Base-by-base conservation (phyloP, 2,797 vertebrate species). In the Bufotes viridis region DNA sequence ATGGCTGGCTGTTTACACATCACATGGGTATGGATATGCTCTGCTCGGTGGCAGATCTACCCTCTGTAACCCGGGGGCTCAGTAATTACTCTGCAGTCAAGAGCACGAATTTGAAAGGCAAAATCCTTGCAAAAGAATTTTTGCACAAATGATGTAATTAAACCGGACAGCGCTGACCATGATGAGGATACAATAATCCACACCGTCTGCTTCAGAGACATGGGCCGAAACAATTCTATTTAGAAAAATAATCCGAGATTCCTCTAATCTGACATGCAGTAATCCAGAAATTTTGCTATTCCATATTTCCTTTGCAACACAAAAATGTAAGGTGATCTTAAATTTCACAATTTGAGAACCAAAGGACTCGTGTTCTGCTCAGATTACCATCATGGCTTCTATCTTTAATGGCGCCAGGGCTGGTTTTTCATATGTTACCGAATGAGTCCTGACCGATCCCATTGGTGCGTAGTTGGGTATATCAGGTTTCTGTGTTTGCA, bases 1-100 rank as follows among this genome's bases (percentile, higher is more conserved):
- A 87, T 82, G 79, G 69, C 53, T 1, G 78, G 12, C 67, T 87
- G 86, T 82, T 82, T 70, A 87, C 42, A 74, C 78, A 81, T 74
- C 24, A 63, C 26, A 78, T 87, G 29, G 67, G 72, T 81, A 74
- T 11, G 51, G 85, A 81, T 58, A 26, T 14, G 57, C 42, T 81
- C 67, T 49, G 70, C 78, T 15, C 51, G 0, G 51, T 42, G 24
- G 26, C 65, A 61, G 55, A 24, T 70, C 34, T 86, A 75, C 9
- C 26, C 80, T 63, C 42, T 29, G 29, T 87, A 83, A 57, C 87
- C 74, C 72, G 74, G 20, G 55, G 85, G 69, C 67, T 24, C 42
- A 14, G 51, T 79, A 79, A 88, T 84, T 24, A 70, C 60, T 72
- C 22, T 63, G 67, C 63, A 72, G 42, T 29, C 26, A 7, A 88